Evolutionary conservation across 2,797 vertebrate species (phyloP).

Genomic region (Pitangus sulphuratus): DNA sequence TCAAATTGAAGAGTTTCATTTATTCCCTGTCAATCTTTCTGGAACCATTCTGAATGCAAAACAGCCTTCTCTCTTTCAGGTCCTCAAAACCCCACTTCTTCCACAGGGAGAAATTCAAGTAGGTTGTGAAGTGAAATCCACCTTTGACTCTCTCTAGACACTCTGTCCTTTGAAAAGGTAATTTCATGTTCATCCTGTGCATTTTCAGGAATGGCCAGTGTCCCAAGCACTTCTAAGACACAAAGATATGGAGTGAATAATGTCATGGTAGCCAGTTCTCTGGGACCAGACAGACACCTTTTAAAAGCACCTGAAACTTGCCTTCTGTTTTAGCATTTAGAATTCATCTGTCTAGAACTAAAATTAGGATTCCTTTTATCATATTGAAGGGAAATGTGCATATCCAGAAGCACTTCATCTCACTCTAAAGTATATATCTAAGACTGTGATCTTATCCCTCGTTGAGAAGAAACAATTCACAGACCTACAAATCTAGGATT

Average conservation of each 20-base stretch:
- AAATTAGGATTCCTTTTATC: background rate
- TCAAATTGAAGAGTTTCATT: background rate
- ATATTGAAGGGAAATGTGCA: background rate
- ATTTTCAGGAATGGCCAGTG: background rate
- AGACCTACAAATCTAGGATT: background rate
- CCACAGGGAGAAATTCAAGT: background rate
- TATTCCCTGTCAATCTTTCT: background rate
- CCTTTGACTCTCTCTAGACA: background rate
- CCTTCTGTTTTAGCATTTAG: background rate
- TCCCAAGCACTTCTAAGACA: background rate
- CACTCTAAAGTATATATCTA: background rate
- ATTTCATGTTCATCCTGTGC: background rate
- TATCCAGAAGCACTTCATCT: background rate
- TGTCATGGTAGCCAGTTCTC: background rate
- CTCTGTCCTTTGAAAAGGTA: background rate
- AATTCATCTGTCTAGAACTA: background rate
- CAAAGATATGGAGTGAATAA: background rate
- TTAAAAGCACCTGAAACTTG: background rate
- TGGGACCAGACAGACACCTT: background rate
- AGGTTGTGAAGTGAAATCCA: background rate
- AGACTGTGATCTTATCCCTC: accelerated
- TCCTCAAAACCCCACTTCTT: background rate
- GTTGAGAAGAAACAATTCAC: background rate
- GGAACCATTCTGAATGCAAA: background rate
- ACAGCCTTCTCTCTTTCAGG: background rate